Base-by-base conservation (phyloP, 2,888 invertebrate genomes). In the Furcula furcula region DNA sequence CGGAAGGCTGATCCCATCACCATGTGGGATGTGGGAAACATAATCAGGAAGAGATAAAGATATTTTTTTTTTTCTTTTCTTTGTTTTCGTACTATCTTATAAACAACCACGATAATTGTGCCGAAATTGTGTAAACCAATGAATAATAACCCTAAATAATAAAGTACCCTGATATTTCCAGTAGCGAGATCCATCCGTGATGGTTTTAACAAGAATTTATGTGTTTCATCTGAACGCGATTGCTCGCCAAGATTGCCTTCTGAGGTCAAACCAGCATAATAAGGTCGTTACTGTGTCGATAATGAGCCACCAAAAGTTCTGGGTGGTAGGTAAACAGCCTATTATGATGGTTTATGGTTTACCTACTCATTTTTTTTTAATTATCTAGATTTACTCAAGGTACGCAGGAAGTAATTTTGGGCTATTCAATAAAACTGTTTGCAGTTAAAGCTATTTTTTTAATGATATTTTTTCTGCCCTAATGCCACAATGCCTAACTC, bases 141-240 rank as follows among this genome's bases (percentile, higher is more conserved):
- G n/a, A n/a, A n/a, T n/a, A n/a, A n/a, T n/a, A n/a, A n/a, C n/a
- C n/a, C n/a, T n/a, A n/a, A n/a, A n/a, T n/a, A n/a, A 21, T 10
- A 10, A 10, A 9, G 6, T 6, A 3, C 21, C 15, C 14, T 12
- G 12, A 13, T 23, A 12, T 12, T 12, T 23, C 6, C 11, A 10
- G 5, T 1, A 16, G 12, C 4, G 6, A 5, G 19, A 12, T 29
- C 18, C 11, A 6, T 29, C 16, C 9, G 7, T 29, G 7, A 20
- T 9, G 23, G 6, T 16, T 54, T 53, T 37, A 46, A 44, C 43
- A 37, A 45, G 35, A 46, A 56, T 46, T 52, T 49, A 53, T 46
- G 36, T 35, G 29, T 41, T 41, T 41, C 25, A 16, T 14, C 21
- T 34, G 28, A 9, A 10, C 34, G 29, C 15, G 57, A 46, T 56